These are phyloP conservation scores for Proterorhinus semilunaris DNA, from an alignment of 2,113 vertebrate species.

Conservation along the genomic window DNA sequence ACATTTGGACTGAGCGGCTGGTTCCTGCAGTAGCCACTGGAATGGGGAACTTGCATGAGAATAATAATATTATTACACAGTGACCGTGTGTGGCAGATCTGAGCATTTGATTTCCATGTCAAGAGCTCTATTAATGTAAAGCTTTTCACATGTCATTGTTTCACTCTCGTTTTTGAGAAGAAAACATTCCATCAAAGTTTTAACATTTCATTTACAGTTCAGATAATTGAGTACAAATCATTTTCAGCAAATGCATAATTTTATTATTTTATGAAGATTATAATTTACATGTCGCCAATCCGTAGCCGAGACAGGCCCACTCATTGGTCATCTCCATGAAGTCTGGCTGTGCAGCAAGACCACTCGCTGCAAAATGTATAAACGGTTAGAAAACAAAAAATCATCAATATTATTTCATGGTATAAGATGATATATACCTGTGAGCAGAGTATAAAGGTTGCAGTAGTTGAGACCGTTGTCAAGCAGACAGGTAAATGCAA, in stretches of 20 bases:
- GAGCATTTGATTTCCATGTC: too few relatives aligned
- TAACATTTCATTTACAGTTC: neutral
- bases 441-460: constrained; percentile 4
- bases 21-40: too few relatives aligned
- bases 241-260: neutral
- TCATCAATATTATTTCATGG: neutral
- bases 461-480: constrained; percentile 11
- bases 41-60: too few relatives aligned
- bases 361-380: neutral
- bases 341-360: neutral
- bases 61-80: too few relatives aligned
- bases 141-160: too few relatives aligned
- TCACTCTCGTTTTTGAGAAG: neutral
- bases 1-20: too few relatives aligned
- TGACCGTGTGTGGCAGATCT: too few relatives aligned
- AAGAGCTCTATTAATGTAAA: too few relatives aligned
- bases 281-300: constrained; percentile 3
- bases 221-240: neutral
- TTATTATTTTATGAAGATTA: too few relatives aligned
- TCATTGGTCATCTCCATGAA: constrained; percentile 11
- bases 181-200: neutral
- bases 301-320: constrained; percentile 1
- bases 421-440: neutral
- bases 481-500: neutral
- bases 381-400: neutral